Conservation (phyloP, 64 coral and sea anemone species). For the Acropora tenuis region DNA sequence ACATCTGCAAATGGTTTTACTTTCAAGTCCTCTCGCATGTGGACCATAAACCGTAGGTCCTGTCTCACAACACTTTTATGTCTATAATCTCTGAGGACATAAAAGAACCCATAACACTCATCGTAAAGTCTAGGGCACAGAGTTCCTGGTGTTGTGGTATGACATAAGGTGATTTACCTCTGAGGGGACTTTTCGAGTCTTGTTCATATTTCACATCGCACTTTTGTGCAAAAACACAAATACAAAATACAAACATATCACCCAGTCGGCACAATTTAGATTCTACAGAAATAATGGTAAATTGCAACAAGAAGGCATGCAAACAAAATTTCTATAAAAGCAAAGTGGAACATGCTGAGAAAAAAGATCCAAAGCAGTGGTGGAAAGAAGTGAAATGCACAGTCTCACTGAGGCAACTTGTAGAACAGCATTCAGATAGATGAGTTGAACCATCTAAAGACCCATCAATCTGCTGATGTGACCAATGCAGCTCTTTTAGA, state of each 20-base stretch:
- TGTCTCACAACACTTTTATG: too few species aligned
- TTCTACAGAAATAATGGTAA: conserved; percentile 17
- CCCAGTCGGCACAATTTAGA: conserved; percentile 20
- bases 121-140: too few species aligned
- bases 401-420: conserved; percentile 9
- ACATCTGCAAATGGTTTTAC: too few species aligned
- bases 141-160: too few species aligned
- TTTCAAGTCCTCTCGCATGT: too few species aligned
- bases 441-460: background rate
- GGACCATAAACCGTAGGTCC: too few species aligned
- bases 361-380: conserved; percentile 42
- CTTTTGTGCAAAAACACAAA: too few species aligned
- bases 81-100: too few species aligned
- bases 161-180: too few species aligned
- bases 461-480: conserved; percentile 15
- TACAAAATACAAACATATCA: background rate
- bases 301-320: conserved; percentile 30
- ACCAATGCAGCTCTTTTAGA: conserved; percentile 43
- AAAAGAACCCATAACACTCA: too few species aligned
- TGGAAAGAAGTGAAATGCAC: conserved; percentile 63
- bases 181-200: too few species aligned
- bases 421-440: conserved; percentile 37
- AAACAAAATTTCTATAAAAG: conserved; percentile 15
- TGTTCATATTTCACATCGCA: too few species aligned
- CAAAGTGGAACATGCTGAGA: conserved; percentile 43